Evolutionary conservation across 2,888 invertebrate genomes (phyloP).

Genomic region (Dyspetes luteomarginatus): DNA sequence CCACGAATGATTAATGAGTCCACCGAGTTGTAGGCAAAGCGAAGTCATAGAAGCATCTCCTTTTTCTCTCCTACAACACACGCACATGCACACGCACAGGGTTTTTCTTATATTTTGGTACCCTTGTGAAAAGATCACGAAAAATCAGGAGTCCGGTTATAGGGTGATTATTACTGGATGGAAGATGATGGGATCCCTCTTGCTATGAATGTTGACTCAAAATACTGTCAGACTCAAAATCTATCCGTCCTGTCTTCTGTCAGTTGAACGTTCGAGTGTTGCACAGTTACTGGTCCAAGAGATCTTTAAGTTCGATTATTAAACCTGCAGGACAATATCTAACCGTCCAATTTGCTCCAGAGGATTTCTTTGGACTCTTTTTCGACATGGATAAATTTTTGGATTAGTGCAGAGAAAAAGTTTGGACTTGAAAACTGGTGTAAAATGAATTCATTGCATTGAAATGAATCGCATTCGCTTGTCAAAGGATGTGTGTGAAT

Average conservation of each 20-base stretch:
- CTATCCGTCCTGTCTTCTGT: background rate
- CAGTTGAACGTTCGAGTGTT: background rate
- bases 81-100: slow-evolving; percentile 21
- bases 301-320: slow-evolving; percentile 15
- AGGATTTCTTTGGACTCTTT: background rate
- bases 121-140: slow-evolving; percentile 53
- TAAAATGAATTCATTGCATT: no score
- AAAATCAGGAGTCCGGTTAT: slow-evolving; percentile 35
- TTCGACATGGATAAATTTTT: no score
- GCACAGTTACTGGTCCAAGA: background rate
- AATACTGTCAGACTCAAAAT: background rate
- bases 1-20: slow-evolving; percentile 82
- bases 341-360: background rate
- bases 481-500: no score
- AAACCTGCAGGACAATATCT: background rate
- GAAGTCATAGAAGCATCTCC: slow-evolving; percentile 40
- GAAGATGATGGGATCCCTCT: slow-evolving; percentile 17
- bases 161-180: background rate
- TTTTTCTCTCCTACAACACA: no score
- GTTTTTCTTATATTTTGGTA: slow-evolving; percentile 59
- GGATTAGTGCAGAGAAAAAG: no score
- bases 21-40: slow-evolving; percentile 69
- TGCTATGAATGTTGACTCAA: background rate
- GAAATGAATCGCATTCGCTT: no score
- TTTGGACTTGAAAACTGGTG: no score